Percentiles rank a stretch among this genome's conserved stretches.
These are phyloP conservation scores for Scolopax bukidnonensis DNA, from an alignment of 2,797 vertebrate genomes.

Conservation along the genomic window DNA sequence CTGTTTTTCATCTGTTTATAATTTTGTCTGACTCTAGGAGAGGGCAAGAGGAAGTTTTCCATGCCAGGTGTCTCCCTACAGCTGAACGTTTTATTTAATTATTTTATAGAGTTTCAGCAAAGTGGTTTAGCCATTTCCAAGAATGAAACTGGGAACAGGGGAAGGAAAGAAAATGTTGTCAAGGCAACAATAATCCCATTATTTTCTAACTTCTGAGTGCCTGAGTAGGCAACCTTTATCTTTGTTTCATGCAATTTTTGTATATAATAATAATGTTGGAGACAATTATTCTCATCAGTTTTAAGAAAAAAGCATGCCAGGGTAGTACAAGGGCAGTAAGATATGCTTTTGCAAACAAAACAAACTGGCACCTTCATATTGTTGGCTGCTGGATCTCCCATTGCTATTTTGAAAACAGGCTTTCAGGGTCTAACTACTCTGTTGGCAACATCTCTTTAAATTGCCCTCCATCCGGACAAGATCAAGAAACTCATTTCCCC, in stretches of 20 bases:
- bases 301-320: neutral
- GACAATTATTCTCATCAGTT: slow-evolving; percentile 15
- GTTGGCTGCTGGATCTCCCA: neutral
- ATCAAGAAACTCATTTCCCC: neutral
- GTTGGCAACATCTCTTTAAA: neutral
- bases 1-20: neutral
- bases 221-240: slow-evolving; percentile 36
- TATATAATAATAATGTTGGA: neutral
- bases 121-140: slow-evolving; percentile 25
- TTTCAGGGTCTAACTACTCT: neutral
- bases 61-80: neutral
- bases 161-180: slow-evolving; percentile 51
- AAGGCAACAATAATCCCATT: slow-evolving; percentile 59
- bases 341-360: neutral
- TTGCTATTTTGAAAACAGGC: neutral
- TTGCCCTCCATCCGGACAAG: neutral
- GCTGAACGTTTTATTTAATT: neutral
- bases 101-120: neutral
- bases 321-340: neutral
- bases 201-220: slow-evolving; percentile 50
- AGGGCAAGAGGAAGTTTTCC: neutral
- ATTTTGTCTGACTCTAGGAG: neutral
- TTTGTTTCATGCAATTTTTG: slow-evolving; percentile 17
- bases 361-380: neutral
- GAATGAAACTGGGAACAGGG: neutral